A percentile compares a stretch with the other conserved stretches of the same genome.
Conservation (phyloP, 1,140 invertebrate genomes). For the Pygmarrhopalites habei region DNA sequence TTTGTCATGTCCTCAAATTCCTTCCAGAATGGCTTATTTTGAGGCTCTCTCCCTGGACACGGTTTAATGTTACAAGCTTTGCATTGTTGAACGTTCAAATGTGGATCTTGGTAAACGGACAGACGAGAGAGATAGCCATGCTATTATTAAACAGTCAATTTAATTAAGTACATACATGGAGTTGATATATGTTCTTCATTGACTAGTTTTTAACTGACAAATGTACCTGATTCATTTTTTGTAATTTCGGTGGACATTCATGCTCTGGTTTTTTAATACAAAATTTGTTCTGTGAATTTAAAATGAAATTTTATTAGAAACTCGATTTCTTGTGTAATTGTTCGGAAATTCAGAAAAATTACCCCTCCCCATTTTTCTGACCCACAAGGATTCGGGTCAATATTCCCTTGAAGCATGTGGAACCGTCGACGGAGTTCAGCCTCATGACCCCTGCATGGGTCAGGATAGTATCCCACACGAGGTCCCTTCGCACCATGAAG, state of each 20-base stretch:
- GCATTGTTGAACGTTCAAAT: slow-evolving; percentile 23
- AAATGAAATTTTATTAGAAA: no score
- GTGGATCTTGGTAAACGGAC: slow-evolving; percentile 27
- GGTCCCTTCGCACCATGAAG: slow-evolving; percentile 2
- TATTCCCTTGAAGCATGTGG: slow-evolving; percentile 34
- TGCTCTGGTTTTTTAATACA: slow-evolving; percentile 26
- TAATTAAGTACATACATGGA: no score
- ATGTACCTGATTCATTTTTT: slow-evolving; percentile 26
- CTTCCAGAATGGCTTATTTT: slow-evolving; percentile 23
- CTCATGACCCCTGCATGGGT: slow-evolving; percentile 29
- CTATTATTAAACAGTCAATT: no score
- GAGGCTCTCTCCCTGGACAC: slow-evolving; percentile 12
- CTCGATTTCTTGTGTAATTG: no score
- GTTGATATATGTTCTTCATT: no score
- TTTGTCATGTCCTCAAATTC: slow-evolving; percentile 35
- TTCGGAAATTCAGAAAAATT: no score
- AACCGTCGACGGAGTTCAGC: slow-evolving; percentile 23
- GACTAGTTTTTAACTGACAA: no score
- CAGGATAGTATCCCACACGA: slow-evolving; percentile 4
- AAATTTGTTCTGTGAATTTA: slow-evolving; percentile 26
- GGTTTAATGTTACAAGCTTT: slow-evolving; percentile 19
- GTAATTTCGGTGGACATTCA: slow-evolving; percentile 24
- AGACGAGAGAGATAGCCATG: slow-evolving; percentile 34
- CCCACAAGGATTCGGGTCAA: slow-evolving; percentile 33
- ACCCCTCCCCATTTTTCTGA: no score